These are phyloP conservation scores for Coecobrya sp. DNA, from an alignment of 2,888 invertebrate genomes.

Conservation along the genomic window DNA sequence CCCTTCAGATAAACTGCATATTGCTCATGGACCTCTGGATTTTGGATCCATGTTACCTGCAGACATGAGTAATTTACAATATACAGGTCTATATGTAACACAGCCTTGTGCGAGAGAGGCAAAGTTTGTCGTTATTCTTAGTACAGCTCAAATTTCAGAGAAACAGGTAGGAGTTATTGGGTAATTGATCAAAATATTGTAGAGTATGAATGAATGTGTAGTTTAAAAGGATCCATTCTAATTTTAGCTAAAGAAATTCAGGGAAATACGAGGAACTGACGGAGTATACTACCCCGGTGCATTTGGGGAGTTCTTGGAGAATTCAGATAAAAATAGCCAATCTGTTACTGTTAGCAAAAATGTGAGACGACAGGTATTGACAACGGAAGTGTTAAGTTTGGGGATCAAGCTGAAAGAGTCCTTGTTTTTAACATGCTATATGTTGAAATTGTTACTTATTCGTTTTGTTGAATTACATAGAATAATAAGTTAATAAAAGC, in stretches of 20 bases:
- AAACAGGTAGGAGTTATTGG: constrained; percentile 79
- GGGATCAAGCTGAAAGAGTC: background rate
- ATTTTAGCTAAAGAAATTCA: constrained; percentile 36
- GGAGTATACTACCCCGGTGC: constrained; percentile 26
- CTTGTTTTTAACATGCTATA: background rate
- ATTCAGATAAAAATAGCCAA: background rate
- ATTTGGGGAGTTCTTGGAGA: background rate
- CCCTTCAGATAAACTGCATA: constrained; percentile 70
- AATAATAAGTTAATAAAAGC: background rate
- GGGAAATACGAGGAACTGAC: constrained; percentile 42
- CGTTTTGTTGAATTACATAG: background rate
- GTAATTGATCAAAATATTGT: background rate
- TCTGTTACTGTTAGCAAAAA: background rate
- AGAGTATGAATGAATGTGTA: background rate
- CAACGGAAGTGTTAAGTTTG: background rate
- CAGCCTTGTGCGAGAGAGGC: constrained; percentile 80
- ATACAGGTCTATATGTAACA: constrained; percentile 71
- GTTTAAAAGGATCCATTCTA: background rate
- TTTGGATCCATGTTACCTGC: constrained; percentile 79
- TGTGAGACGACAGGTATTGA: background rate
- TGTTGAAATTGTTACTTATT: background rate
- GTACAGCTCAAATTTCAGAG: constrained; percentile 70
- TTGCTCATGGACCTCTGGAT: constrained; percentile 83
- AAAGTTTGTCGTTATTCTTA: constrained; percentile 76
- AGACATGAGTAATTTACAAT: constrained; percentile 78